phyloP scores from a whole-genome alignment of 2,797 vertebrate genomes.

The Alauda arvensis region DNA sequence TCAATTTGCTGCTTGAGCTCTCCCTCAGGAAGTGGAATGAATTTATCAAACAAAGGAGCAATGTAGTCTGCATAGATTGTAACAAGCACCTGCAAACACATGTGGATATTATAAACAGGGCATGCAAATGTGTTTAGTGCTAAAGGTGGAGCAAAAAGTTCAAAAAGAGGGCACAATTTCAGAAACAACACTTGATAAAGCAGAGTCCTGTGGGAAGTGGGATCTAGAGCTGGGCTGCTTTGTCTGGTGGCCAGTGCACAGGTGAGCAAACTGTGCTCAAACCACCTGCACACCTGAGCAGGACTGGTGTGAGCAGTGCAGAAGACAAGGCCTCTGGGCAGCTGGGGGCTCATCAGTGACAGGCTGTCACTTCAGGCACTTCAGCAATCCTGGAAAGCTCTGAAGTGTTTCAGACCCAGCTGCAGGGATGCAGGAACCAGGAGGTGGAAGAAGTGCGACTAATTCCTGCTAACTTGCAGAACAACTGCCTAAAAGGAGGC shows the following conservation, averaged over 20 bases:
- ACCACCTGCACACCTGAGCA: neutral
- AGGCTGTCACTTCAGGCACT: neutral
- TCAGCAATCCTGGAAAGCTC: neutral
- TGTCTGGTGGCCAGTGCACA: neutral
- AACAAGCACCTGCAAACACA: conserved; percentile 85
- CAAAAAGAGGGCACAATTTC: neutral
- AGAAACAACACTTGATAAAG: neutral
- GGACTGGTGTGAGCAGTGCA: neutral
- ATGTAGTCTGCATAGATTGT: conserved; percentile 99
- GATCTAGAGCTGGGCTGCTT: neutral
- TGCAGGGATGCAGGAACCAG: neutral
- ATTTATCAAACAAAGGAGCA: conserved; percentile 97
- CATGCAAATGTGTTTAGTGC: neutral
- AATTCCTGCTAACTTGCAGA: neutral
- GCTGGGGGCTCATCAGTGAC: neutral
- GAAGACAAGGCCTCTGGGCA: neutral
- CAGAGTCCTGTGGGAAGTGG: neutral
- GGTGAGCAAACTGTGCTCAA: neutral
- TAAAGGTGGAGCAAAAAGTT: neutral
- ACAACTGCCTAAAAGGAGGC: neutral
- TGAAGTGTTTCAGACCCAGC: neutral
- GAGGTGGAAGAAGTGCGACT: neutral
- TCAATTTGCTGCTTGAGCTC: conserved; percentile 92
- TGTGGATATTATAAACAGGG: neutral
- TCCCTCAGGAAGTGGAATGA: conserved; percentile 92